Evolutionary conservation across 2,113 vertebrate species (phyloP).

Genomic region (Lipotes vexillifer): DNA sequence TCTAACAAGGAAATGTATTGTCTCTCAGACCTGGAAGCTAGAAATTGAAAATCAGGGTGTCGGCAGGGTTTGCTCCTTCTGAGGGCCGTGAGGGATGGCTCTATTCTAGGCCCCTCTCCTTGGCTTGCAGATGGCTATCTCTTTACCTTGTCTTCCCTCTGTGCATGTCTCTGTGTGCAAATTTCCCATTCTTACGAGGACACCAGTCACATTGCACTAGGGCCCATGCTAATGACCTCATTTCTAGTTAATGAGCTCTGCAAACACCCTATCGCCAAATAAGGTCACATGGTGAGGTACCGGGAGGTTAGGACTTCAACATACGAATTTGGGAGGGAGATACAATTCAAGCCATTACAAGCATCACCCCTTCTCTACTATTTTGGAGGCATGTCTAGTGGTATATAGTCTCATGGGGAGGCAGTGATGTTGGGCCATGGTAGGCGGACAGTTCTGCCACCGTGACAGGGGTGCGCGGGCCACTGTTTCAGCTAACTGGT

Average conservation of each 20-base stretch:
- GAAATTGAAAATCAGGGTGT: background rate
- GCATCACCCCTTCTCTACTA: background rate
- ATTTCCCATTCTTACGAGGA: background rate
- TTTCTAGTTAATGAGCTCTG: background rate
- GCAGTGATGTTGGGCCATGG: no score
- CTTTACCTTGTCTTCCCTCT: background rate
- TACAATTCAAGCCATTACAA: background rate
- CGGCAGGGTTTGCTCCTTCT: fast-evolving
- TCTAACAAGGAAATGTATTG: background rate
- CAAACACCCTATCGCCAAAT: background rate
- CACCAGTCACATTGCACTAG: background rate
- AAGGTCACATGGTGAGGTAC: background rate
- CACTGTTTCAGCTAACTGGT: background rate
- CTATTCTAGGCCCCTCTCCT: background rate
- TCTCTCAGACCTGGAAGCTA: background rate
- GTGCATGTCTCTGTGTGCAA: background rate
- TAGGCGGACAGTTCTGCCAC: background rate
- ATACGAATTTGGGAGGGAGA: background rate
- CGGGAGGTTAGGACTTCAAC: background rate
- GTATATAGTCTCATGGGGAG: background rate
- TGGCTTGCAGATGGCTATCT: background rate
- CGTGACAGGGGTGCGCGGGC: no score
- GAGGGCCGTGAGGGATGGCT: background rate
- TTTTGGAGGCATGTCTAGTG: background rate
- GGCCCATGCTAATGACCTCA: background rate